Evolutionary conservation across 2,113 vertebrate species (phyloP).

Genomic region (Macroglossus sobrinus): DNA sequence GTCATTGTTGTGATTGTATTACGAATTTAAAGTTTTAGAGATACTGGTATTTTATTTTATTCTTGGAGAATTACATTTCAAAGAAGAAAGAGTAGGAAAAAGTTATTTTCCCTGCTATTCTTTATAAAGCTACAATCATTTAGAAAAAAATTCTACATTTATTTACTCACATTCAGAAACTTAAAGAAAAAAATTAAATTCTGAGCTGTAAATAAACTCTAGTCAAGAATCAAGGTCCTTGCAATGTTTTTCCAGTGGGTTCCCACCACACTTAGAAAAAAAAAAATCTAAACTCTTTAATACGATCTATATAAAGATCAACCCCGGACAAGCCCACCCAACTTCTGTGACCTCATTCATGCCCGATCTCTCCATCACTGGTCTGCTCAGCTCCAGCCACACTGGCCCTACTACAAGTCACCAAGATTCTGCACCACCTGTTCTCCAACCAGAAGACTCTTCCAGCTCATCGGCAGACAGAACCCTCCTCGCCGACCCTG

Average conservation of each 20-base stretch:
- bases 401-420: neutral
- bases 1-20: neutral
- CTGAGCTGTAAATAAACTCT: slow-evolving; percentile 22
- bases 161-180: neutral
- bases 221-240: neutral
- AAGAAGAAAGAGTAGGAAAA: neutral
- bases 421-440: neutral
- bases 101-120: neutral
- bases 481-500: neutral
- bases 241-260: neutral
- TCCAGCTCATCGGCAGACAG: neutral
- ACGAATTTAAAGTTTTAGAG: neutral
- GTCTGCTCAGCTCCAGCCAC: neutral
- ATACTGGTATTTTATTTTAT: neutral
- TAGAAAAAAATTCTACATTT: neutral
- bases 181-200: neutral
- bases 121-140: neutral
- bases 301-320: neutral
- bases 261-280: neutral
- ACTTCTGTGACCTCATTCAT: neutral
- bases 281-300: neutral
- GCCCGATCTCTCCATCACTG: neutral
- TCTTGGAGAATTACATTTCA: neutral
- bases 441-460: neutral
- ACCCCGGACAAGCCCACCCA: neutral